Percentiles rank a stretch among this genome's conserved stretches.
These are phyloP conservation scores for Drosophila kohkoa DNA, from an alignment of 1,140 invertebrate species.

Conservation along the genomic window DNA sequence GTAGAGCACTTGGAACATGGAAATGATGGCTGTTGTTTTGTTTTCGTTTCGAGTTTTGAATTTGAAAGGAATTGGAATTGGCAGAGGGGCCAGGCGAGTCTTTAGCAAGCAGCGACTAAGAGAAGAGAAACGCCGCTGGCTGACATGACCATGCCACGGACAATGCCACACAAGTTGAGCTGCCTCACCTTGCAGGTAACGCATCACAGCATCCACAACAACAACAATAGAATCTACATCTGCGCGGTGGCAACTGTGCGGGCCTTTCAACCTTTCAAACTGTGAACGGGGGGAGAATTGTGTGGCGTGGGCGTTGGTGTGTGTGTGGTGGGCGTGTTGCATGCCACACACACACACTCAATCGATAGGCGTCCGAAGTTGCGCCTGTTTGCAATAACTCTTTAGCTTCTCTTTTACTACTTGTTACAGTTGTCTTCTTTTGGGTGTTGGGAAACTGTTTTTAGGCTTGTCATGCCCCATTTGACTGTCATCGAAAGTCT, in stretches of 20 bases:
- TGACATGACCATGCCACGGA: conserved; percentile 52
- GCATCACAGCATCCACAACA: neutral
- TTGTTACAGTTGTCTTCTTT: neutral
- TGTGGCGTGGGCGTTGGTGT: conserved; percentile 28
- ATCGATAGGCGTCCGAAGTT: conserved; percentile 42
- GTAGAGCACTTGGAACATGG: conserved; percentile 6
- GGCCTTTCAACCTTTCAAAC: neutral
- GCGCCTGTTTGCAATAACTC: neutral
- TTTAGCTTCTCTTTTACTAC: neutral
- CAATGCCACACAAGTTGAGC: conserved; percentile 65
- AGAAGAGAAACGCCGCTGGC: conserved; percentile 49
- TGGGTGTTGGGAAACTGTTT: conserved; percentile 36
- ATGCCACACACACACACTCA: conserved; percentile 17
- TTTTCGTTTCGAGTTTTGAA: conserved; percentile 40
- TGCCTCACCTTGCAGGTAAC: conserved; percentile 42
- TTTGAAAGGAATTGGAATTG: conserved; percentile 73
- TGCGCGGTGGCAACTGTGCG: conserved; percentile 7
- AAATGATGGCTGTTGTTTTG: conserved; percentile 54
- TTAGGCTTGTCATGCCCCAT: neutral
- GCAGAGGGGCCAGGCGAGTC: conserved; percentile 22
- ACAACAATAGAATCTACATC: neutral
- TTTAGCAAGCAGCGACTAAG: neutral
- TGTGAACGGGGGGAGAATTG: neutral
- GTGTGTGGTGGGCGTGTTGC: conserved; percentile 2
- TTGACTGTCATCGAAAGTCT: no score